These are phyloP conservation scores for Syngnathus typhle DNA, from an alignment of 2,113 vertebrate genomes.

Conservation along the genomic window DNA sequence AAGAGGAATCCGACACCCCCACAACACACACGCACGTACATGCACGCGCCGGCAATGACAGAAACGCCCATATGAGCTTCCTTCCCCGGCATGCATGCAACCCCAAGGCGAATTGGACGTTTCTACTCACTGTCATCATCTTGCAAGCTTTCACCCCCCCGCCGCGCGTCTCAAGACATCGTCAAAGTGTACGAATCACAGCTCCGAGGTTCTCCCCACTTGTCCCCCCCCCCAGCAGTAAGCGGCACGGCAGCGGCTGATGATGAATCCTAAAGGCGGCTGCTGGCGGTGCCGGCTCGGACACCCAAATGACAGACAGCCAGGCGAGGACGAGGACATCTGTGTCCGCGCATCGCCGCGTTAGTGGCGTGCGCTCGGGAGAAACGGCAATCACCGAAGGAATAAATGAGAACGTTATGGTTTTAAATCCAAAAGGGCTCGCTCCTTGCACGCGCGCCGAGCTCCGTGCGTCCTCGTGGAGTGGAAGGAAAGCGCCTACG, in stretches of 20 bases:
- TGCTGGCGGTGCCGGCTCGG: slow-evolving; percentile 29
- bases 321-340: slow-evolving; percentile 37
- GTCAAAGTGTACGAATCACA: slow-evolving; percentile 51
- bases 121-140: slow-evolving; percentile 76
- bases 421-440: slow-evolving; percentile 60
- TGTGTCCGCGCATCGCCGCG: slow-evolving; percentile 59
- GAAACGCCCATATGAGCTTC: slow-evolving; percentile 45
- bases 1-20: slow-evolving; percentile 51
- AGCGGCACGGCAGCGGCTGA: slow-evolving; percentile 4
- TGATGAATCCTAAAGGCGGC: slow-evolving; percentile 50
- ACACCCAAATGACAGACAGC: slow-evolving; percentile 45
- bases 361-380: slow-evolving; percentile 10
- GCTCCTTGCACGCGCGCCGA: not conserved
- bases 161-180: slow-evolving; percentile 72
- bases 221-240: not conserved
- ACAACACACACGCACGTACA: slow-evolving; percentile 15
- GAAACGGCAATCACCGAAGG: slow-evolving; percentile 22
- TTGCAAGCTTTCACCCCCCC: slow-evolving; percentile 31
- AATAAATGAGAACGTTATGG: slow-evolving; percentile 26
- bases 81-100: slow-evolving; percentile 9
- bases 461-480: slow-evolving; percentile 1
- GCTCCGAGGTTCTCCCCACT: slow-evolving; percentile 37
- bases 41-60: slow-evolving; percentile 22
- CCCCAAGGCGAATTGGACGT: slow-evolving; percentile 13
- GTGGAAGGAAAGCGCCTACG: slow-evolving; percentile 4